Evolutionary conservation across 1,140 invertebrate genomes (phyloP).

Genomic region (Lordiphosa mommai): DNA sequence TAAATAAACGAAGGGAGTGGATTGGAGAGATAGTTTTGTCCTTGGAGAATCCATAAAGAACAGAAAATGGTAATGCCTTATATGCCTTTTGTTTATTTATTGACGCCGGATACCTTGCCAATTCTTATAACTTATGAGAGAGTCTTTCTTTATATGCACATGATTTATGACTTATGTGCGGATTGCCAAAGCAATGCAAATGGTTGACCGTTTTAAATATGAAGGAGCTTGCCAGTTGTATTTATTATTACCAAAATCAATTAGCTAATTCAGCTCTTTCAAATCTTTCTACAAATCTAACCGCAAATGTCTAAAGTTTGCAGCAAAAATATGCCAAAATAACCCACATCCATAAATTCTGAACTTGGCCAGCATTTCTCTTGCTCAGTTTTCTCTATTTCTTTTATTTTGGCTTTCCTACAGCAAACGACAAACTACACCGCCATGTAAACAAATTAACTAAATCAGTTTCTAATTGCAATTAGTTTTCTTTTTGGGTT

Average conservation of each 20-base stretch:
- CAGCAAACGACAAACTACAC: neutral
- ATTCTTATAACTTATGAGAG: constrained; percentile 68
- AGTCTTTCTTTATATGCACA: constrained; percentile 20
- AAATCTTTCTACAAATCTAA: neutral
- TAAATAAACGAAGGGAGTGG: constrained; percentile 66
- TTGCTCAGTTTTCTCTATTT: neutral
- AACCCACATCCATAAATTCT: constrained; percentile 8
- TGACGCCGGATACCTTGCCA: constrained; percentile 64
- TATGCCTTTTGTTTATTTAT: constrained; percentile 75
- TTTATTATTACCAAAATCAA: neutral
- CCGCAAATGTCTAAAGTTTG: constrained; percentile 8
- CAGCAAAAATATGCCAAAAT: constrained; percentile 8
- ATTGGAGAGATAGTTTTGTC: constrained; percentile 58
- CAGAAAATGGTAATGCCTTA: constrained; percentile 29
- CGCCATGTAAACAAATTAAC: constrained; percentile 20
- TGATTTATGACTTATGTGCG: constrained; percentile 55
- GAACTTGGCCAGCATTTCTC: neutral
- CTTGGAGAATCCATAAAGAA: constrained; percentile 43
- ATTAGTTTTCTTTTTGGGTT: constrained; percentile 1
- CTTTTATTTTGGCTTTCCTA: neutral
- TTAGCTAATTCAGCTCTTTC: constrained; percentile 2
- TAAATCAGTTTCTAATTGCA: constrained; percentile 14
- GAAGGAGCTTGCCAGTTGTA: neutral
- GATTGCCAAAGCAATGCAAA: constrained; percentile 44
- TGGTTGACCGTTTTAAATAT: neutral